Conservation (phyloP, 2,888 invertebrate species). For the Mantis religiosa region DNA sequence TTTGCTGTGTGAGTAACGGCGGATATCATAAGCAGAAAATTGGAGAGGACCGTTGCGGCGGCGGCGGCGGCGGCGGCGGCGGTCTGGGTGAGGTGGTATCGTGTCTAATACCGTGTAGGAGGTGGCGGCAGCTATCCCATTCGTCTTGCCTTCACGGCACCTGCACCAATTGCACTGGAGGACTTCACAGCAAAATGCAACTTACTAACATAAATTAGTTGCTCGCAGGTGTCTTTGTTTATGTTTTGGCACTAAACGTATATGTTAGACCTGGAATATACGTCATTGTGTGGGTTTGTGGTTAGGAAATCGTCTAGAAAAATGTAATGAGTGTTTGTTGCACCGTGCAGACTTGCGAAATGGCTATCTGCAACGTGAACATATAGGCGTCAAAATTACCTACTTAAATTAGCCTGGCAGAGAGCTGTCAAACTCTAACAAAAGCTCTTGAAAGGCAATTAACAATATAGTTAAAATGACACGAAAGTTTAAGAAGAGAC, state of each 20-base stretch:
- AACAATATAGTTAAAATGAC: too few relatives aligned
- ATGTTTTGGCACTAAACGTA: neutral
- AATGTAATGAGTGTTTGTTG: too few relatives aligned
- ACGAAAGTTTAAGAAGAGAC: too few relatives aligned
- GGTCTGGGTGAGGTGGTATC: neutral
- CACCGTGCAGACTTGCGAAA: too few relatives aligned
- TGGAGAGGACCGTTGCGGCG: neutral
- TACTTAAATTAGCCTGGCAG: too few relatives aligned
- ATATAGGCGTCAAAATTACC: too few relatives aligned
- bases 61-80: too few relatives aligned
- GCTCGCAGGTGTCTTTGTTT: neutral
- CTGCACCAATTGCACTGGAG: neutral
- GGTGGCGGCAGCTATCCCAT: neutral
- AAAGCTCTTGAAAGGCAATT: too few relatives aligned
- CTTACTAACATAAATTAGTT: neutral
- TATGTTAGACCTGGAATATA: neutral
- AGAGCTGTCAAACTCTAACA: too few relatives aligned
- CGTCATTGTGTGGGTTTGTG: too few relatives aligned
- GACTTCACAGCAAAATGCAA: neutral
- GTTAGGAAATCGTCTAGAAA: too few relatives aligned
- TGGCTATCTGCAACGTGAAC: too few relatives aligned
- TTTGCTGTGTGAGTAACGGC: neutral
- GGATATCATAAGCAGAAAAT: neutral
- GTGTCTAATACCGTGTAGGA: neutral
- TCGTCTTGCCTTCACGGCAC: neutral